Evolutionary conservation across 2,888 invertebrate genomes (phyloP).

Genomic region (Mimas tiliae): DNA sequence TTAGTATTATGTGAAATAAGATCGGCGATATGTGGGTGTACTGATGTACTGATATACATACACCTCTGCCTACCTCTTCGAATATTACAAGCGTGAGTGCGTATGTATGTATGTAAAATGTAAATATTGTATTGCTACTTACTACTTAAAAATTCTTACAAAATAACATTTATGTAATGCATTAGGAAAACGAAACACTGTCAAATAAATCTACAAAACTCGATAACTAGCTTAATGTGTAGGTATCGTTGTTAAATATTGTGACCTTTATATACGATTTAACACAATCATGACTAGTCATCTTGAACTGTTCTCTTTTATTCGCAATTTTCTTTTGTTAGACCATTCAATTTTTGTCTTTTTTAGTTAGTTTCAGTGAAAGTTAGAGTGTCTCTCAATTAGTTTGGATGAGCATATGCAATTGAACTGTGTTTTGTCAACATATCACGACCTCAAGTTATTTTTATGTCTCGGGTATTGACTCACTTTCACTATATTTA

Average conservation of each 20-base stretch:
- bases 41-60: too few relatives aligned
- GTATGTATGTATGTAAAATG: too few relatives aligned
- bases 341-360: background rate
- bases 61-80: too few relatives aligned
- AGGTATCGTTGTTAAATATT: background rate
- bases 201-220: background rate
- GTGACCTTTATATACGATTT: background rate
- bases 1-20: too few relatives aligned
- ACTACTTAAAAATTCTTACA: too few relatives aligned
- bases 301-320: background rate
- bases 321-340: background rate
- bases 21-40: too few relatives aligned
- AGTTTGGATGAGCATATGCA: constrained; percentile 1
- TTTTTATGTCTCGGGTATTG: constrained; percentile 11
- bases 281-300: background rate
- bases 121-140: too few relatives aligned
- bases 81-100: too few relatives aligned
- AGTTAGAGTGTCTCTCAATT: background rate
- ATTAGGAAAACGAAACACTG: too few relatives aligned
- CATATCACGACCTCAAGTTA: constrained; percentile 11
- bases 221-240: background rate
- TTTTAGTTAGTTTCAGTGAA: background rate
- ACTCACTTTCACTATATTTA: constrained; percentile 15
- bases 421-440: constrained; percentile 12
- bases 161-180: too few relatives aligned